Evolutionary conservation across 2,797 vertebrate species (phyloP), one percentile per base, ranked within the genome.

Genomic region (Xenopus petersii): DNA sequence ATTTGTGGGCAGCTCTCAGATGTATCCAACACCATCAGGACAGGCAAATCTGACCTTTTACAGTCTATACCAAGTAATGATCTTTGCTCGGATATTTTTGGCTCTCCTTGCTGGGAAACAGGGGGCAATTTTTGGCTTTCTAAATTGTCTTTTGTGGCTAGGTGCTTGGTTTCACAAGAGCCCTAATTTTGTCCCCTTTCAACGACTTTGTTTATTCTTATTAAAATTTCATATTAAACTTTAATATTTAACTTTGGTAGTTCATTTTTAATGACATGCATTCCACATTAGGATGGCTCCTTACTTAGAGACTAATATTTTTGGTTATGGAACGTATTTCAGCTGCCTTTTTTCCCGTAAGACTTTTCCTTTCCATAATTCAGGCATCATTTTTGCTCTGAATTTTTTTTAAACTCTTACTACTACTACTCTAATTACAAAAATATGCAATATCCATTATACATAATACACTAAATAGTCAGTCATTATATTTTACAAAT

Each of bases 171-270:
- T 36, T 55, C 7, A 9, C 71, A 55, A 71, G 78, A 71, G 71
- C 81, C 83, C 81, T 85, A 82, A 85, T 86, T 85, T 83, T 85
- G 82, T 81, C 80, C 72, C 72, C 56, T 79, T 84, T 73, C 70
- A 62, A 62, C 72, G 77, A 78, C 80, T 84, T 84, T 83, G 69
- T 67, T 82, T 82, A 80, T 78, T 81, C 70, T 84, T 82, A 87
- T 81, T 87, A 83, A 81, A 33, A 13, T 85, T 84, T 80, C 79
- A 79, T 79, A 58, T 82, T 81, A 83, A 81, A 81, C 67, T 65
- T 85, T 83, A 81, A 84, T 86, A 84, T 74, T 88, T 85, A 85
- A 86, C 85, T 87, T 85, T 85, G 80, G 77, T 83, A 79, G 83
- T 87, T 79, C 84, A 86, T 30, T 30, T 30, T 30, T 30, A 30